These are phyloP conservation scores for Nanger granti DNA, from an alignment of 2,113 vertebrate genomes.

Conservation along the genomic window DNA sequence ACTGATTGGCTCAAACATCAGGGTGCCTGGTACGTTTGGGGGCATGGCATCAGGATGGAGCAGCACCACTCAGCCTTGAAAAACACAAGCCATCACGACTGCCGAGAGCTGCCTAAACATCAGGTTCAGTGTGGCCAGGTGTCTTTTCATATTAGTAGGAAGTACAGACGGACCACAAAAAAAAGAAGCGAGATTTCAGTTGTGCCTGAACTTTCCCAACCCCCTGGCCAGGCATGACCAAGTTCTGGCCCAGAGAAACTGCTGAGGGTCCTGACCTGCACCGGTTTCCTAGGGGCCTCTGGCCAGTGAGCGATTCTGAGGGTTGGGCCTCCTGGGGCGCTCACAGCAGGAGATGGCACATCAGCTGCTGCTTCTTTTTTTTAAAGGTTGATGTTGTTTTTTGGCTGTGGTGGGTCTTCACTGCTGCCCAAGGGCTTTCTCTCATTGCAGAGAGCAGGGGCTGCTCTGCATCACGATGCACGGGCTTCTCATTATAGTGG, in stretches of 20 bases:
- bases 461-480: background rate
- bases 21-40: background rate
- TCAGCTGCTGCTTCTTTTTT: background rate
- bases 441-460: background rate
- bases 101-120: background rate
- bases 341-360: background rate
- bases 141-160: background rate
- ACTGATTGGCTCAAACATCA: background rate
- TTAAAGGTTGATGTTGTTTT: background rate
- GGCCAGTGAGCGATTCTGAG: background rate
- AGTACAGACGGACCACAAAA: background rate
- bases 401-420: background rate
- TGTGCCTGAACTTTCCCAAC: background rate
- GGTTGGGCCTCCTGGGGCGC: background rate
- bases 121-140: background rate
- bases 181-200: background rate
- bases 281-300: background rate
- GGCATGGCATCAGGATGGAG: background rate
- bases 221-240: background rate
- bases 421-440: background rate
- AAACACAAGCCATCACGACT: background rate
- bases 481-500: fast-evolving
- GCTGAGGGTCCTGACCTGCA: background rate
- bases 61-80: background rate
- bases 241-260: background rate